A percentile compares a stretch with the other conserved stretches of the same genome.
Evolutionary conservation across 2,113 vertebrate species (phyloP).

Genomic region (Pseudorectes ferrugineus): DNA sequence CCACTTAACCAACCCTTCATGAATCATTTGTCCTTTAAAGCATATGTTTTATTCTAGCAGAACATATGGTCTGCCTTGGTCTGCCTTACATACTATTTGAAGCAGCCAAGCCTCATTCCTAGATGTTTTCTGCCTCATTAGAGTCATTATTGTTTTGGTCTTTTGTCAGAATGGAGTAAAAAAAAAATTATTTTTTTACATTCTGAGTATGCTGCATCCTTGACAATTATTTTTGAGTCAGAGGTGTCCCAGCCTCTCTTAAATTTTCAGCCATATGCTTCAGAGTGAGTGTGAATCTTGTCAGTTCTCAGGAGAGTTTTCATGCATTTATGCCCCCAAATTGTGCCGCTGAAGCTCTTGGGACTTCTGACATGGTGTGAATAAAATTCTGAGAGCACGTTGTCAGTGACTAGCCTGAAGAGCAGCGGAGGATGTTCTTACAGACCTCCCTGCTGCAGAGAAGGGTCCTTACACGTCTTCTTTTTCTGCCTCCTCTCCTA

Average conservation of each 20-base stretch:
- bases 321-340: not conserved
- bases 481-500: not conserved
- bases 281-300: not conserved
- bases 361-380: not conserved
- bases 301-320: not conserved
- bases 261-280: not conserved
- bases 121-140: not conserved
- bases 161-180: not conserved
- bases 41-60: not conserved
- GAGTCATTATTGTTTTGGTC: not conserved
- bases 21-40: conserved; percentile 14
- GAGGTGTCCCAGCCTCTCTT: not conserved
- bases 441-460: not conserved
- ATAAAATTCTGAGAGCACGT: not conserved
- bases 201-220: not conserved
- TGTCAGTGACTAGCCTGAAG: not conserved
- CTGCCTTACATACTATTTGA: not conserved
- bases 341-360: not conserved
- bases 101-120: not conserved
- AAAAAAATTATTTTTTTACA: not conserved
- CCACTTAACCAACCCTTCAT: not conserved
- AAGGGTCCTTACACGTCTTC: not conserved
- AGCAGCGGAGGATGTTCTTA: not conserved
- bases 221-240: not conserved
- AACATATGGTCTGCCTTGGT: not conserved